Base-by-base conservation (phyloP, 1,140 invertebrate species). In the Metopolophium dirhodum region DNA sequence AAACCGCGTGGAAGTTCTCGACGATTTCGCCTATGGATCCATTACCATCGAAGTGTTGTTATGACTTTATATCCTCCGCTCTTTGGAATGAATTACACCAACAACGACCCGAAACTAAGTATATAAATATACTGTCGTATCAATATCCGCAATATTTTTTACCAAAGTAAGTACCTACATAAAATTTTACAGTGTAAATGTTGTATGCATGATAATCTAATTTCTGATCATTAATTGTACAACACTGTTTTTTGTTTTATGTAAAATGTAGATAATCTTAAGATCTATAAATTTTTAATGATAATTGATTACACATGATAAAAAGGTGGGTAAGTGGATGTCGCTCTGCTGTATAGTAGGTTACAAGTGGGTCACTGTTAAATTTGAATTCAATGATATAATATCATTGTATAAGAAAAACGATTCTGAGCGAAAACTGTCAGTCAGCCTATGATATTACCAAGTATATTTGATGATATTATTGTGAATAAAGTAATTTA, bases 61-160 rank as follows among this genome's bases (percentile, higher is more conserved):
- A 92, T 54, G 49, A 85, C 18, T 92, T 92, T 35, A 82, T 92
- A 30, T 85, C 91, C 26, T 49, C 45, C 2, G 22, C 91, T 23
- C 61, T 92, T 85, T 92, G 91, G 91, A 83, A 85, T n/a, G 91
- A 92, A 11, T 54, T 92, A 8, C 83, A 82, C 26, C 61, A 92
- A 92, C 91, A 85, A 41, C 77, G 91, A 30, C 91, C 91, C 7
- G 91, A 77, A 6, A 92, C 91, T 26, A 92, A 83, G 23, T 85
- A 92, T 85, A 41, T 92, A 49, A 49, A 85, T 51, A 83, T 83
- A n/a, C 26, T 92, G 30, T 51, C 22, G 8, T 20, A 51, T 47
- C 22, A 92, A 51, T 92, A 92, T 85, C 77, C 91, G 37, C 7
- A 41, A 37, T 77, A 92, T 49, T 26, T 92, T 11, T 83, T 83